Evolutionary conservation across 2,797 vertebrate genomes (phyloP), one percentile per base, ranked within the genome.

Genomic region (Okamejei kenojei): DNA sequence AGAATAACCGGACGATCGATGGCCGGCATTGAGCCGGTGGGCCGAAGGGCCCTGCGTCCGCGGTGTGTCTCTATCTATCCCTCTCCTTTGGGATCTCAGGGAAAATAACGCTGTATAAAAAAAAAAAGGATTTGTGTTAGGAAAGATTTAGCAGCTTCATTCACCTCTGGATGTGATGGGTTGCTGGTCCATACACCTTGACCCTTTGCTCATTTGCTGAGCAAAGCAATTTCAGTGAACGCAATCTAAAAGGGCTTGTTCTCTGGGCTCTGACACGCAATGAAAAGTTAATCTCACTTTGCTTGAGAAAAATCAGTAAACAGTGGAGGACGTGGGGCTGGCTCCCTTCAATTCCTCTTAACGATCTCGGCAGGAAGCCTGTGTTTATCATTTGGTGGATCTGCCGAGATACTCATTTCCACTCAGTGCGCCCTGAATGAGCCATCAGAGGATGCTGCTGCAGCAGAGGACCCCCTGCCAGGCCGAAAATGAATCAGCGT

Each of bases 371-470:
- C 84, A 35, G 84, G 84, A 68, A 68, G 84, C 84, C 84, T 21
- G 84, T 88, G 84, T 88, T 88, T 88, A 88, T 88, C 61, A 88
- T 86, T 86, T 86, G 82, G 82, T 86, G 82, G n/a, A 63, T 88
- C 84, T 88, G 84, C 82, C 29, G 82, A 86, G 58, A 58, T 65
- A 29, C 61, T 88, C 84, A 88, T 88, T 88, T 88, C 84, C 61
- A 88, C n/a, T 88, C 84, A 88, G 61, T 35, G 7, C 63, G 23
- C 61, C 61, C 84, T 88, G 84, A 88, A 61, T 86, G 84, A 68
- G 84, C 84, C 61, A 68, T 65, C 61, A 88, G 84, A 32, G 61
- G 65, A 32, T 88, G 61, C 84, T 19, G n/a, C 61, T 68, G 63
- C 84, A 65, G 84, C 61, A 88, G n/a, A 21, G 63, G 84, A 68